Percentiles rank a stretch among this genome's conserved stretches.
Conservation (phyloP, 1,140 invertebrate species). For the Asobara japonica region DNA sequence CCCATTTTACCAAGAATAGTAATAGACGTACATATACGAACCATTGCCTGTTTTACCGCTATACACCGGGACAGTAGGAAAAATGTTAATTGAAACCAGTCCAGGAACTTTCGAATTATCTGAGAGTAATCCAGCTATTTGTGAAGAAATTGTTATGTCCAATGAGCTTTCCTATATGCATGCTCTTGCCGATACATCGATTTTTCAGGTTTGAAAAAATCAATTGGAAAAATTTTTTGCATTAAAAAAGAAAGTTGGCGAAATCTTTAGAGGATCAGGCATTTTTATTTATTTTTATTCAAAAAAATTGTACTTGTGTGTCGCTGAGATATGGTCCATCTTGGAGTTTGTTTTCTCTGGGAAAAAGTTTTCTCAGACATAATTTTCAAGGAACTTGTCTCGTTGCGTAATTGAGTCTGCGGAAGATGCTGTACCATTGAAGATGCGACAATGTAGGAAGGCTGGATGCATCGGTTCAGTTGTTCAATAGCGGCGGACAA, state of each 20-base stretch:
- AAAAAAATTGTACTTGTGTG: too few relatives aligned
- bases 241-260: too few relatives aligned
- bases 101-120: conserved; percentile 26
- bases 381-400: too few relatives aligned
- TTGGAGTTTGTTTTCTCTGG: too few relatives aligned
- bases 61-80: conserved; percentile 19
- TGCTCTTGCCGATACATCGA: neutral
- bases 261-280: too few relatives aligned
- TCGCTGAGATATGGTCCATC: too few relatives aligned
- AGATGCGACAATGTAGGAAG: neutral
- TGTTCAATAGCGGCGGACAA: neutral
- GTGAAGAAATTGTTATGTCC: conserved; percentile 1
- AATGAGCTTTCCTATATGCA: neutral
- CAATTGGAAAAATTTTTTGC: neutral
- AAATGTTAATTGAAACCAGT: conserved; percentile 35
- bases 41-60: conserved; percentile 10
- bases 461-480: neutral
- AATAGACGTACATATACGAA: neutral
- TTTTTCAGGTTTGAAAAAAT: neutral
- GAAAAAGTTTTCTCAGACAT: too few relatives aligned
- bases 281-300: too few relatives aligned
- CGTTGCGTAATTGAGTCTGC: too few relatives aligned
- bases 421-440: neutral
- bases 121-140: conserved; percentile 3
- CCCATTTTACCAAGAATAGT: conserved; percentile 14